Evolutionary conservation across 2,113 vertebrate species (phyloP), one percentile per base, ranked within the genome.

Genomic region (Vanacampus margaritifer): DNA sequence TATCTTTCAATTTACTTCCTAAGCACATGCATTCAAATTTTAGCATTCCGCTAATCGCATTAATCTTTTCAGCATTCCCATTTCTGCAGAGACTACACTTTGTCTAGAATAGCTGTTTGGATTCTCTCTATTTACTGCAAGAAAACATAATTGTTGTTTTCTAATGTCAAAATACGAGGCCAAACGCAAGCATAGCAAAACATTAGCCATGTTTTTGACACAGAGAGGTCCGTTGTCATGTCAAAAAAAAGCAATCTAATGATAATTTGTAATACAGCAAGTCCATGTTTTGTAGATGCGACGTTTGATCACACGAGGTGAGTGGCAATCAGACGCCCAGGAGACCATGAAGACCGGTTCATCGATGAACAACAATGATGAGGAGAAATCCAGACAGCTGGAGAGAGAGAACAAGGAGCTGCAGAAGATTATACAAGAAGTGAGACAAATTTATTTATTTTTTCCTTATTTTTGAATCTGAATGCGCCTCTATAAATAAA

Each of bases 311-410:
- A 98, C 96, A 5, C 92, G 96, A 0, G 96, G 96, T 0, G 96
- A 98, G 71, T 98, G 96, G 96, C 96, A 98, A 90, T 96, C 96
- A 0, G 96, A 98, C 88, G 94, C 96, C 9, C 96, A 98, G 91
- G 96, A 98, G 88, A 97, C 96, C 6, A 94, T 97, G 92, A 97
- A 97, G 85, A 98, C 96, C 0, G 96, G 95, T 0, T 97, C 96
- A 0, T 97, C 96, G 53, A 97, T 95, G 80, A 98, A 97, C 91
- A 98, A 98, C 91, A 97, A 98, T 0, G 96, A 98, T 36, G 96
- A 98, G 80, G 96, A 98, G 86, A 98, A 98, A 17, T 97, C 95
- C 23, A 87, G 96, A 12, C 92, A 98, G 66, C 75, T 98, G 87
- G 96, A 98, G 89, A 90, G 95, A 57, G 96, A 98, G 81, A 98